Percentiles rank a stretch among this genome's conserved stretches.
Conservation (phyloP, 2,797 vertebrate species). For the Fratercula arctica region DNA sequence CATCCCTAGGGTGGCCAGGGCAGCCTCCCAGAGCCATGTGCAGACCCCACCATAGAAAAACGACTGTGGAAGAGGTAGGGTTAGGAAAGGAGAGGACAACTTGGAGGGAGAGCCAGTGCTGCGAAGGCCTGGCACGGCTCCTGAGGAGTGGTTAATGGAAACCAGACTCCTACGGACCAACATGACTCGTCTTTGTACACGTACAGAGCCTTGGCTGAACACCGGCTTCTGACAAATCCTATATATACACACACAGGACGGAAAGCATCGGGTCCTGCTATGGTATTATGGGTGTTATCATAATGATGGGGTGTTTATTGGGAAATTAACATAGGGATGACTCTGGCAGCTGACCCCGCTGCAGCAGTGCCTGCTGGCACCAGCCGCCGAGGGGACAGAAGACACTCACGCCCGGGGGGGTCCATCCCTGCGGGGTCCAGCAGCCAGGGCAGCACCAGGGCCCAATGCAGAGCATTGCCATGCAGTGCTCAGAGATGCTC, state of each 20-base stretch:
- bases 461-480: background rate
- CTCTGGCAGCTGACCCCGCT: background rate
- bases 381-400: fast-evolving
- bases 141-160: conserved; percentile 18
- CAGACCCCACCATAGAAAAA: too few relatives aligned
- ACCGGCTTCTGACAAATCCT: background rate
- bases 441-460: background rate
- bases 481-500: background rate
- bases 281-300: fast-evolving
- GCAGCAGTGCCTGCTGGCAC: background rate
- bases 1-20: background rate
- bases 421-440: background rate
- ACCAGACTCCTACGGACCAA: background rate
- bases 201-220: conserved; percentile 10
- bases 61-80: background rate
- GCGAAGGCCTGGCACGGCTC: background rate
- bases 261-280: background rate
- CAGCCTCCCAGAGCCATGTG: fast-evolving
- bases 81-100: background rate
- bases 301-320: background rate
- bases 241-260: background rate
- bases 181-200: background rate
- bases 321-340: fast-evolving
- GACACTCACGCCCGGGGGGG: fast-evolving
- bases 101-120: background rate